These are phyloP conservation scores for Callipepla squamata DNA, from an alignment of 2,113 vertebrate species.

Conservation along the genomic window DNA sequence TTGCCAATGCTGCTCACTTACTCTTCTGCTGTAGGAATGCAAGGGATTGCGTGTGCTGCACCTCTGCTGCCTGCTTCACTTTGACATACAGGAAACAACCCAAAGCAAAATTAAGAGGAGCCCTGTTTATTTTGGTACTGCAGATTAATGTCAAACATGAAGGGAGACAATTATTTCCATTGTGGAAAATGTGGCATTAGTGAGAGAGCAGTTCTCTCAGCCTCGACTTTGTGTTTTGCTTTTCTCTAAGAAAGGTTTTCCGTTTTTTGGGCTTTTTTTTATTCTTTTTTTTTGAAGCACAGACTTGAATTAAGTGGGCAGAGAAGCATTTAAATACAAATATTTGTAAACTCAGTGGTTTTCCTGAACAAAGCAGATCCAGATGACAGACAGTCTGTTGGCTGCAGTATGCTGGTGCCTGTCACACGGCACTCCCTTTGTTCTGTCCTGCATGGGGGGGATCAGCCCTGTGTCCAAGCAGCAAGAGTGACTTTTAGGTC, in stretches of 20 bases:
- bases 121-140: conserved; percentile 4
- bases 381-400: conserved; percentile 41
- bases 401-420: background rate
- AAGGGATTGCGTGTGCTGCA: background rate
- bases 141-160: conserved; percentile 20
- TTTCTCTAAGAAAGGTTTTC: conserved; percentile 50
- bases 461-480: background rate
- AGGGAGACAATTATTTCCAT: conserved; percentile 24
- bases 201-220: background rate
- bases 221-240: background rate
- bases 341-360: conserved; percentile 74
- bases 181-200: conserved; percentile 56
- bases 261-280: background rate
- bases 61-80: background rate
- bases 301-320: conserved; percentile 47
- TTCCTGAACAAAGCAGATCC: conserved; percentile 70
- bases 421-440: background rate
- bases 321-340: conserved; percentile 46
- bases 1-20: background rate
- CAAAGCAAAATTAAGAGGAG: conserved; percentile 36
- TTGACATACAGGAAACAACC: conserved; percentile 22
- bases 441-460: accelerated
- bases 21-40: background rate
- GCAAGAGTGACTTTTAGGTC: background rate
- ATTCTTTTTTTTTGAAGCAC: background rate